A percentile compares a stretch with the other conserved stretches of the same genome.
Evolutionary conservation across 2,888 invertebrate species (phyloP).

Genomic region (Petrophora chlorosata): DNA sequence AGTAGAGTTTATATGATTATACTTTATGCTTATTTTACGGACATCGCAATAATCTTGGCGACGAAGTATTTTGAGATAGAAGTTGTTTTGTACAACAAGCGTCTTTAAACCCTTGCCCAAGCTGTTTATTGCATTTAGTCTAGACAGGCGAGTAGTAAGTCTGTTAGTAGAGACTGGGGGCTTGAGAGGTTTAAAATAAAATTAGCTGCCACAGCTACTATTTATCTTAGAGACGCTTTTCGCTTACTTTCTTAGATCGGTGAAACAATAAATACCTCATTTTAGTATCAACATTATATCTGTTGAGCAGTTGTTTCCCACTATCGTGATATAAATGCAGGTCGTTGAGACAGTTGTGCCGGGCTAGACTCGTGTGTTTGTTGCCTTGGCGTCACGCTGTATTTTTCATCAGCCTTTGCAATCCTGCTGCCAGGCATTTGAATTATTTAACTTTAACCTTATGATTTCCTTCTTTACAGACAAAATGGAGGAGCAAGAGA

Average conservation of each 20-base stretch:
- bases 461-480: conserved; percentile 50
- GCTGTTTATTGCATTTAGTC: conserved; percentile 38
- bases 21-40: conserved; percentile 11
- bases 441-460: no score
- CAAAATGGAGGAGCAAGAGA: conserved; percentile 75
- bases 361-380: no score
- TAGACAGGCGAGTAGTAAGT: conserved; percentile 34
- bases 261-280: no score
- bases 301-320: no score
- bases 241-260: no score
- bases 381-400: no score
- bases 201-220: conserved; percentile 17
- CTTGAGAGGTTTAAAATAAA: conserved; percentile 28
- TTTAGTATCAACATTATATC: no score
- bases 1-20: conserved; percentile 19
- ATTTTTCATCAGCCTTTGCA: no score
- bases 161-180: conserved; percentile 29
- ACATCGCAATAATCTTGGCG: conserved; percentile 2
- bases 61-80: conserved; percentile 1
- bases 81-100: conserved; percentile 3
- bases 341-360: no score
- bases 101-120: conserved; percentile 19
- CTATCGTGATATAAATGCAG: no score
- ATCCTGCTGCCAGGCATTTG: no score
- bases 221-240: background rate